phyloP scores from a whole-genome alignment of 2,888 invertebrate genomes.

The Cephalotes varians region DNA sequence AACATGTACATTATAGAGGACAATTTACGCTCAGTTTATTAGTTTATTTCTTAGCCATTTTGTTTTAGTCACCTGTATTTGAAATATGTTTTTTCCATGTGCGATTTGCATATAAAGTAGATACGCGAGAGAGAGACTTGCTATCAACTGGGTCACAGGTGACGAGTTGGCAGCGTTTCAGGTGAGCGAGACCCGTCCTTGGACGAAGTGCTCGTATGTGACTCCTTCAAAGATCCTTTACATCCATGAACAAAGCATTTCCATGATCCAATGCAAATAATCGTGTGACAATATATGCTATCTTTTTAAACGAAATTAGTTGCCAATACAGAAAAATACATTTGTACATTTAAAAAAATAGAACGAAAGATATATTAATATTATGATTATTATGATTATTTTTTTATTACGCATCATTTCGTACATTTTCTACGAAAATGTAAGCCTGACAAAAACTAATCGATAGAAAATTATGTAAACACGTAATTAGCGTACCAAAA shows the following conservation, averaged over 20 bases:
- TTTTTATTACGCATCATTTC: background rate
- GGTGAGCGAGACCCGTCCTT: conserved; percentile 57
- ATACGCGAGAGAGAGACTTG: conserved; percentile 65
- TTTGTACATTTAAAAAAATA: background rate
- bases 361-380: background rate
- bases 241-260: conserved; percentile 9
- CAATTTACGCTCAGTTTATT: conserved; percentile 20
- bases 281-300: background rate
- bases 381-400: background rate
- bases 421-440: background rate
- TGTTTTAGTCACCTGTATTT: background rate
- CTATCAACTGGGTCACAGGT: conserved; percentile 69
- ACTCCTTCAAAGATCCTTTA: background rate
- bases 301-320: background rate
- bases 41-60: background rate
- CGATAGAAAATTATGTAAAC: background rate
- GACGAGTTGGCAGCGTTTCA: conserved; percentile 77
- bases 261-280: background rate
- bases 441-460: background rate
- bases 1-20: background rate
- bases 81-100: conserved; percentile 38
- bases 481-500: conserved; percentile 32
- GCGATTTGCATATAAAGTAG: conserved; percentile 78
- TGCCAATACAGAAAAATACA: background rate
- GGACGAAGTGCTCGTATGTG: conserved; percentile 15